Evolutionary conservation across 1,140 invertebrate species (phyloP).

Genomic region (Coptotermes formosanus): DNA sequence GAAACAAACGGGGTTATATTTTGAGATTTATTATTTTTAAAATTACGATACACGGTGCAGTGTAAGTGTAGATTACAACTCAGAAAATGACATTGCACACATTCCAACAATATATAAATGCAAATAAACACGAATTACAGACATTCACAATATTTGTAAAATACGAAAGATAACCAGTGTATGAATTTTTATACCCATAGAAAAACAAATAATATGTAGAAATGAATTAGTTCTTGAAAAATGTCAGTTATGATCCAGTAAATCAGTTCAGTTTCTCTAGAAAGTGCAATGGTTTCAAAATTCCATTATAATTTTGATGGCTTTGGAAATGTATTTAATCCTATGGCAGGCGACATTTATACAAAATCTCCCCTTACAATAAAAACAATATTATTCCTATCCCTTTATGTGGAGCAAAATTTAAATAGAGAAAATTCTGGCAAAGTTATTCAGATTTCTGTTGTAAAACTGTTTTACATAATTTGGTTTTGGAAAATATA

Average conservation of each 20-base stretch:
- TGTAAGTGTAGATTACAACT: conserved; percentile 6
- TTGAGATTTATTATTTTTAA: neutral
- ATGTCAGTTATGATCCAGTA: too few species aligned
- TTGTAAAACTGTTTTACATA: too few species aligned
- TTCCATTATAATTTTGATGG: neutral
- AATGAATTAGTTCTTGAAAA: neutral
- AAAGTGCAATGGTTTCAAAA: neutral
- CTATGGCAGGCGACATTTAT: too few species aligned
- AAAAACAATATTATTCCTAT: too few species aligned
- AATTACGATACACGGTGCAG: neutral
- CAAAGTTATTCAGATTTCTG: too few species aligned
- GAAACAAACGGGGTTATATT: neutral
- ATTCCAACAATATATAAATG: conserved; percentile 16
- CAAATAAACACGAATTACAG: neutral
- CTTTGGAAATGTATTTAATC: too few species aligned
- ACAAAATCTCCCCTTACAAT: too few species aligned
- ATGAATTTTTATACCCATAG: neutral
- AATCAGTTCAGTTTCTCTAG: neutral
- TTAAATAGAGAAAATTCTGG: too few species aligned
- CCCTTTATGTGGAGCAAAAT: too few species aligned
- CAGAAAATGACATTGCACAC: neutral
- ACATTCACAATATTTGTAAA: conserved; percentile 2
- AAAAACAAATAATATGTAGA: neutral
- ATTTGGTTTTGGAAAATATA: too few species aligned
- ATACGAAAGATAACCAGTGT: neutral